Evolutionary conservation across 2,113 vertebrate genomes (phyloP).

Genomic region (Oryzias javanicus): DNA sequence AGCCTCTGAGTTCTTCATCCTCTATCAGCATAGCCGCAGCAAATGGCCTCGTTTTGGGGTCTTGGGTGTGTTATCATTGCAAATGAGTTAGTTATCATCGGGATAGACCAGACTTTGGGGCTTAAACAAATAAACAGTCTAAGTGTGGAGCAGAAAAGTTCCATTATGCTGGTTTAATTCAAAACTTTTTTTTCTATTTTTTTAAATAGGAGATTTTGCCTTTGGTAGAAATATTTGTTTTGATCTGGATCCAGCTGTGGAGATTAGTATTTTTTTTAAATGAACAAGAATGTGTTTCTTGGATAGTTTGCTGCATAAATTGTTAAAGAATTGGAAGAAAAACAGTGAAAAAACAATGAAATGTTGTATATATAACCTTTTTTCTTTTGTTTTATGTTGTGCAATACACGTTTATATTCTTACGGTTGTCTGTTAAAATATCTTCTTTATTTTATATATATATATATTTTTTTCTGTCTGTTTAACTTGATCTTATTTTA

Average conservation of each 20-base stretch:
- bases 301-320: neutral
- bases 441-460: too few species aligned
- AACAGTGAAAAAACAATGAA: neutral
- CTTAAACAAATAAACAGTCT: constrained; percentile 51
- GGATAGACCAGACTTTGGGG: constrained; percentile 17
- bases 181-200: constrained; percentile 9
- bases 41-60: constrained; percentile 54
- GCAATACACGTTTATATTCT: too few species aligned
- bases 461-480: too few species aligned
- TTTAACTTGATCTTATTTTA: too few species aligned
- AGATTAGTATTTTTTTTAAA: constrained; percentile 4
- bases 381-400: too few species aligned
- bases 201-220: constrained; percentile 8
- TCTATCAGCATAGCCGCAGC: constrained; percentile 46
- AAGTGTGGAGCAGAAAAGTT: constrained; percentile 31
- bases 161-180: constrained; percentile 5
- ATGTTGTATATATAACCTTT: too few species aligned
- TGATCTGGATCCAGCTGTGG: constrained; percentile 6
- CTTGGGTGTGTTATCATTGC: constrained; percentile 57
- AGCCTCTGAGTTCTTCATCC: constrained; percentile 32
- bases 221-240: constrained; percentile 6
- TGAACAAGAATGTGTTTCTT: constrained; percentile 9
- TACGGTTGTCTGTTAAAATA: too few species aligned
- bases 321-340: constrained; percentile 9
- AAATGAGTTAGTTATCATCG: constrained; percentile 62